Conservation (phyloP, 2,797 vertebrate genomes). For the Eremophila alpestris region DNA sequence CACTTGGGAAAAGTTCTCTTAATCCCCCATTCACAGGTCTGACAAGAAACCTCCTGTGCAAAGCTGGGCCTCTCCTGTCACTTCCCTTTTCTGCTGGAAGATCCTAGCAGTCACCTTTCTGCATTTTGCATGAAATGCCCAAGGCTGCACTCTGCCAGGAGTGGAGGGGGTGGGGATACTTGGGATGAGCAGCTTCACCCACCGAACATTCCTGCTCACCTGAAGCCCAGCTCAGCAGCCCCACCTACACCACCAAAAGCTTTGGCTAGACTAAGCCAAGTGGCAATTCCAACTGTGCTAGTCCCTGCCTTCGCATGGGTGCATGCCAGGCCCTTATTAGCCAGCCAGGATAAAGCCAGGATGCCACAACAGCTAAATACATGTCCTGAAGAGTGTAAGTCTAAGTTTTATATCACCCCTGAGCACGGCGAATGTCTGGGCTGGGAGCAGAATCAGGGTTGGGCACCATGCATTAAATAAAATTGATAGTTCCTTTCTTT, state of each 20-base stretch:
- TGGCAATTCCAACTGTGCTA: background rate
- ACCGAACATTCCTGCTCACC: rapidly evolving
- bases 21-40: background rate
- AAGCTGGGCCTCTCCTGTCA: background rate
- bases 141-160: background rate
- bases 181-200: background rate
- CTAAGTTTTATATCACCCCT: background rate
- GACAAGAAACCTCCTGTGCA: background rate
- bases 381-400: background rate
- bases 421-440: rapidly evolving
- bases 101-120: background rate
- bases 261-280: background rate
- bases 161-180: background rate
- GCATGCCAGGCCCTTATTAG: background rate
- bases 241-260: background rate
- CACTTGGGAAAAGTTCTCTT: background rate
- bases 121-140: rapidly evolving
- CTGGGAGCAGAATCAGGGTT: constrained; percentile 9
- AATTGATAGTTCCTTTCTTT: constrained; percentile 48
- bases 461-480: constrained; percentile 21
- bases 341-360: background rate
- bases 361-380: background rate
- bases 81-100: background rate
- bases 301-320: background rate
- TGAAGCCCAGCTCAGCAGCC: background rate